phyloP scores from a whole-genome alignment of 2,797 vertebrate genomes.

The Tokudaia tokunoshimensis region DNA sequence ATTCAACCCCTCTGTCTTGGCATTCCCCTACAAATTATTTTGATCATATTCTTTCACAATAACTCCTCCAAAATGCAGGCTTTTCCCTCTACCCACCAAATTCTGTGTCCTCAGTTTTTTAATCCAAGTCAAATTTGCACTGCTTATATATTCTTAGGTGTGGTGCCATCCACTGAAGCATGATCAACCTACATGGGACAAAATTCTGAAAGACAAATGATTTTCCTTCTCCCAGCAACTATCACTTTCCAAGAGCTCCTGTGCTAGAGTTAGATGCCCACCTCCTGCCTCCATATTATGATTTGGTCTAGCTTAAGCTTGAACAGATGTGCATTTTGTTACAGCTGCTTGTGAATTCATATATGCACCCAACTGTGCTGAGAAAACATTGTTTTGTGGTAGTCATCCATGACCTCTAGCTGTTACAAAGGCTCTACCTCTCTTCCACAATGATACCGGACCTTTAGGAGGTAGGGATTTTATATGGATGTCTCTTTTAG shows the following conservation, averaged over 20 bases:
- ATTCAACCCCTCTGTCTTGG: too few relatives aligned
- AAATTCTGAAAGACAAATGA: not conserved
- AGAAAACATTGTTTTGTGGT: not conserved
- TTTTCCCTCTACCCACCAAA: not conserved
- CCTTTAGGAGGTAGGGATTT: not conserved
- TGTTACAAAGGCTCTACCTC: not conserved
- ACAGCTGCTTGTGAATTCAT: not conserved
- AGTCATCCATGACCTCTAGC: too few relatives aligned
- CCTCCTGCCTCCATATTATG: not conserved
- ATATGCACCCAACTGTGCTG: not conserved
- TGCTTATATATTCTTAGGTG: not conserved
- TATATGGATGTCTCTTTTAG: not conserved
- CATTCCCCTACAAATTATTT: not conserved
- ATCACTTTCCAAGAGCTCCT: not conserved
- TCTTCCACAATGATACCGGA: not conserved
- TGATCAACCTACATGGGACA: not conserved
- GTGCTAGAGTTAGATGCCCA: not conserved
- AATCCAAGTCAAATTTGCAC: not conserved
- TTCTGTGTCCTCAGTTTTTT: not conserved
- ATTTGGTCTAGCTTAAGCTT: not conserved
- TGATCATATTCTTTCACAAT: not conserved
- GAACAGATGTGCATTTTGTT: not conserved
- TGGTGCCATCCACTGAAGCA: not conserved
- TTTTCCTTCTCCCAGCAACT: not conserved
- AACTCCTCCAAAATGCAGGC: not conserved